Conservation (phyloP, 1,140 invertebrate species). For the Patella vulgata region DNA sequence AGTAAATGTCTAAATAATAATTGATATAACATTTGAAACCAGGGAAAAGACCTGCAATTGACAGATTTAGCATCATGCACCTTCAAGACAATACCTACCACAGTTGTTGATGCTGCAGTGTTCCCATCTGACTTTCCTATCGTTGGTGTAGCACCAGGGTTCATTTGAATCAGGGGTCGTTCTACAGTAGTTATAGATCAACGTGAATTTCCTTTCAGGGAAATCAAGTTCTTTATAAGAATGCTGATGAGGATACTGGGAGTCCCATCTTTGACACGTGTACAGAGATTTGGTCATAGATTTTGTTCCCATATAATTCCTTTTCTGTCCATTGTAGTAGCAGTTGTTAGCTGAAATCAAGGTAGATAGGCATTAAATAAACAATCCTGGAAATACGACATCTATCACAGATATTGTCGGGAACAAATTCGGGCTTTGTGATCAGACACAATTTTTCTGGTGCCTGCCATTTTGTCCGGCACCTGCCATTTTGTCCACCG, state of each 20-base stretch:
- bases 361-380: no score
- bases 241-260: slow-evolving; percentile 85
- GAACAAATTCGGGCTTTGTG: no score
- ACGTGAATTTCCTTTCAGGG: slow-evolving; percentile 61
- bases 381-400: no score
- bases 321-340: slow-evolving; percentile 56
- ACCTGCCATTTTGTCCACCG: no score
- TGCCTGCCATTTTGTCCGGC: no score
- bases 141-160: slow-evolving; percentile 95
- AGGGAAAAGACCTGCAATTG: no score
- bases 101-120: slow-evolving; percentile 58
- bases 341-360: slow-evolving; percentile 51
- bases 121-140: slow-evolving; percentile 70
- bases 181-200: slow-evolving; percentile 90
- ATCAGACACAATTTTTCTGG: no score
- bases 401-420: no score
- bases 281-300: slow-evolving; percentile 44
- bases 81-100: slow-evolving; percentile 55
- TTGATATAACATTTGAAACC: no score
- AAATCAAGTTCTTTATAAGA: slow-evolving; percentile 69
- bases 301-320: slow-evolving; percentile 51
- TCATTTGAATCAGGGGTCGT: slow-evolving; percentile 90
- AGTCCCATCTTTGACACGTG: slow-evolving; percentile 88
- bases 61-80: no score
- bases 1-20: no score